Conservation (phyloP, 1,140 invertebrate genomes). For the Habropoda laboriosa region DNA sequence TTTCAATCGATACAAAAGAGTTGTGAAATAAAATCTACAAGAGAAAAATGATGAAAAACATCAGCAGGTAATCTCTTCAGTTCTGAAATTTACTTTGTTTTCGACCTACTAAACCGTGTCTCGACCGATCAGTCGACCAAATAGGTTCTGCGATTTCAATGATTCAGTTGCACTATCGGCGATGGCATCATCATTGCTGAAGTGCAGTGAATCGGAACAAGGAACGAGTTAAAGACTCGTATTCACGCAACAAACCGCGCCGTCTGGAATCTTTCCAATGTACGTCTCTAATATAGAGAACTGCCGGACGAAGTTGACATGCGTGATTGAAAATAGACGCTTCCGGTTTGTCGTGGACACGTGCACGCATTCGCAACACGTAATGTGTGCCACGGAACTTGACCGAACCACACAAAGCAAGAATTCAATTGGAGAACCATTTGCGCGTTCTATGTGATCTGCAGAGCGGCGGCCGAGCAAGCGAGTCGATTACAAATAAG, state of each 20-base stretch:
- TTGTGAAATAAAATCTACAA: no score
- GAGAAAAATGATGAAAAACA: no score
- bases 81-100: no score
- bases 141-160: no score
- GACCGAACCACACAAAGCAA: constrained; percentile 24
- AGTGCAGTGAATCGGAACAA: background rate
- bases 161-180: constrained; percentile 22
- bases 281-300: constrained; percentile 45
- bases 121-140: no score
- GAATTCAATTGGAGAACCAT: constrained; percentile 25
- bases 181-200: no score
- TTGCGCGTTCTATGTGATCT: background rate
- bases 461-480: background rate
- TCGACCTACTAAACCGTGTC: no score
- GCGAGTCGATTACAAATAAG: background rate
- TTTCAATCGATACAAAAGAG: no score
- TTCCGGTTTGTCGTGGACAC: constrained; percentile 60
- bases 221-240: background rate
- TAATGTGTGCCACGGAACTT: constrained; percentile 54
- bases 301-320: constrained; percentile 60
- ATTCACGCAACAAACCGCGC: constrained; percentile 32
- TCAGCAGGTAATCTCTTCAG: no score
- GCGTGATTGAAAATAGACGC: constrained; percentile 64
- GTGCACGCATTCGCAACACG: constrained; percentile 35
- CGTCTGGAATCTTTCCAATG: constrained; percentile 43